A percentile compares a stretch with the other conserved stretches of the same genome.
phyloP scores from a whole-genome alignment of 2,797 vertebrate genomes.

The Acanthurus lineatus region DNA sequence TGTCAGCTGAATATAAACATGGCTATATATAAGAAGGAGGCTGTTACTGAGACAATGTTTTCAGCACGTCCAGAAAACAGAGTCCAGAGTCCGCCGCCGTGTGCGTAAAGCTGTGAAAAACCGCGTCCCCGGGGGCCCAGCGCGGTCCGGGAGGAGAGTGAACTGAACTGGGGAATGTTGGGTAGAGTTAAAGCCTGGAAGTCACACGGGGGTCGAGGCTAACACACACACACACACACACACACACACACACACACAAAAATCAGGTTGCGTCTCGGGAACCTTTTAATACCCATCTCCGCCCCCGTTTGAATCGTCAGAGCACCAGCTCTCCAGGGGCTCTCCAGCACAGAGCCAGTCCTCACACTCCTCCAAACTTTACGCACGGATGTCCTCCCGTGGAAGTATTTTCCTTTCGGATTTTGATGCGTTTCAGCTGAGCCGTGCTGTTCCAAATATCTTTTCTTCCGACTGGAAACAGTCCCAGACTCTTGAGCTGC shows the following conservation, averaged over 20 bases:
- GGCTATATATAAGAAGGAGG: slow-evolving; percentile 81
- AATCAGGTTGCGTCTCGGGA: slow-evolving; percentile 80
- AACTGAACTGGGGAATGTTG: slow-evolving; percentile 42
- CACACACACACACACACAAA: slow-evolving; percentile 29
- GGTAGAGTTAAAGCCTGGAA: slow-evolving; percentile 70
- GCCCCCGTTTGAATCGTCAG: slow-evolving; percentile 80
- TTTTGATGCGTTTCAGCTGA: slow-evolving; percentile 48
- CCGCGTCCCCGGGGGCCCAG: slow-evolving; percentile 44
- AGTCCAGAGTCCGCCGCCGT: slow-evolving; percentile 24
- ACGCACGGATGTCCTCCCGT: slow-evolving; percentile 76
- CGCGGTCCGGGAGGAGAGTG: slow-evolving; percentile 26
- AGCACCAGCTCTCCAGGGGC: slow-evolving; percentile 78
- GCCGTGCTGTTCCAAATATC: slow-evolving; percentile 28
- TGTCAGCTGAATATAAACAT: slow-evolving; percentile 82
- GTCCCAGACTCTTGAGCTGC: slow-evolving; percentile 20
- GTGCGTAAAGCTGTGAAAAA: slow-evolving; percentile 58
- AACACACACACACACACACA: slow-evolving; percentile 70
- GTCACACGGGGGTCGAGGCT: slow-evolving; percentile 82
- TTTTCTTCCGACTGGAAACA: slow-evolving; percentile 35
- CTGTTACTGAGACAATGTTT: slow-evolving; percentile 79
- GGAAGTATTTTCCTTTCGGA: slow-evolving; percentile 61
- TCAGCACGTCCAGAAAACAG: slow-evolving; percentile 49
- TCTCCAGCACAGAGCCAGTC: slow-evolving; percentile 66
- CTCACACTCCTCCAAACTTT: slow-evolving; percentile 78
- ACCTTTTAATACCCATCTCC: slow-evolving; percentile 85